phyloP scores from a whole-genome alignment of 2,888 invertebrate genomes.

The Dexiosoma caninum region DNA sequence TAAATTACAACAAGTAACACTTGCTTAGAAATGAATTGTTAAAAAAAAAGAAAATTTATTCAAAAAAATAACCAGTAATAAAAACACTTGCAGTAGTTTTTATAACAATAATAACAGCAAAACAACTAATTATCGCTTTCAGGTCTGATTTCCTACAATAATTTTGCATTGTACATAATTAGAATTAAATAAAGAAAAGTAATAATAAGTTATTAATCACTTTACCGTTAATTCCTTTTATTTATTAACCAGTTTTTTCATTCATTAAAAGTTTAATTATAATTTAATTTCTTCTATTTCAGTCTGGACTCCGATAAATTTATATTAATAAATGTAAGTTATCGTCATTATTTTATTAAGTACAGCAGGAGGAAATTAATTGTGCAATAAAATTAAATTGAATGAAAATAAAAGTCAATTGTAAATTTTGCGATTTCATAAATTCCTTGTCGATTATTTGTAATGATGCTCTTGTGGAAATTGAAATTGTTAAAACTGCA shows the following conservation, averaged over 20 bases:
- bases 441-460: too few relatives aligned
- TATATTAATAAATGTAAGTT: slow-evolving; percentile 93
- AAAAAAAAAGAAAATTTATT: slow-evolving; percentile 23
- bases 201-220: neutral
- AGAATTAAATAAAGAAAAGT: neutral
- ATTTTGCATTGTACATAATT: neutral
- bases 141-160: slow-evolving; percentile 30
- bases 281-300: slow-evolving; percentile 69
- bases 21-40: neutral
- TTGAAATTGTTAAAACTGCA: too few relatives aligned
- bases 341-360: neutral
- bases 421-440: too few relatives aligned
- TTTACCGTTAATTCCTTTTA: slow-evolving; percentile 16
- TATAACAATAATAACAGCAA: neutral
- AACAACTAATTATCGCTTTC: slow-evolving; percentile 23
- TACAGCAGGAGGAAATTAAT: neutral
- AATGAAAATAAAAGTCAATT: too few relatives aligned
- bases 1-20: slow-evolving; percentile 7
- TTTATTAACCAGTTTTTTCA: too few relatives aligned
- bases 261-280: slow-evolving; percentile 6
- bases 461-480: too few relatives aligned
- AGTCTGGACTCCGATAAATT: slow-evolving; percentile 91
- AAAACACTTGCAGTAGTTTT: neutral
- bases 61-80: neutral
- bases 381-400: neutral